phyloP scores from a whole-genome alignment of 2,888 invertebrate genomes.

The Tethea ocularis region DNA sequence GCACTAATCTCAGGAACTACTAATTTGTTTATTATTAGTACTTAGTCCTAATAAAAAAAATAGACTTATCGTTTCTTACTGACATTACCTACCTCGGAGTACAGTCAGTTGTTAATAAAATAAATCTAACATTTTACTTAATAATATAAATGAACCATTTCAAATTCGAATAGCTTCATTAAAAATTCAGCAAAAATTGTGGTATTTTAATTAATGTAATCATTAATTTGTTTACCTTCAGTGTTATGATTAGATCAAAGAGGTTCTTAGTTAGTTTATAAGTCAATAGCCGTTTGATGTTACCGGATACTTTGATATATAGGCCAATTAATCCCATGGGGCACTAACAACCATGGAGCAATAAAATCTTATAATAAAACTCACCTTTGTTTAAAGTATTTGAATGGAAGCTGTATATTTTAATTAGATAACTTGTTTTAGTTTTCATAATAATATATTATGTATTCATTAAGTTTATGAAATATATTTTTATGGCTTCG shows the following conservation, averaged over 20 bases:
- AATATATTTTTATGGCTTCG: not conserved
- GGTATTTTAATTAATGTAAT: not conserved
- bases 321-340: conserved; percentile 5
- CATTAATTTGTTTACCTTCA: conserved; percentile 9
- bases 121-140: no score
- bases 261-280: conserved; percentile 15
- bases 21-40: no score
- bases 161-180: not conserved
- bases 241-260: conserved; percentile 1
- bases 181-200: not conserved
- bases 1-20: no score
- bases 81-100: no score
- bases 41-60: no score
- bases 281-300: conserved; percentile 23
- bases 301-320: conserved; percentile 30
- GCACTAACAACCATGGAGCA: not conserved
- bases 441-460: no score
- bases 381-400: conserved; percentile 1
- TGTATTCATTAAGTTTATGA: not conserved
- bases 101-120: no score
- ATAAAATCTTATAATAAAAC: conserved; percentile 4
- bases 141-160: not conserved
- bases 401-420: not conserved
- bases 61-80: no score
- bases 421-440: not conserved